Percentiles rank a stretch among this genome's conserved stretches.
Conservation (phyloP, 1,140 invertebrate genomes). For the Spodoptera litura region DNA sequence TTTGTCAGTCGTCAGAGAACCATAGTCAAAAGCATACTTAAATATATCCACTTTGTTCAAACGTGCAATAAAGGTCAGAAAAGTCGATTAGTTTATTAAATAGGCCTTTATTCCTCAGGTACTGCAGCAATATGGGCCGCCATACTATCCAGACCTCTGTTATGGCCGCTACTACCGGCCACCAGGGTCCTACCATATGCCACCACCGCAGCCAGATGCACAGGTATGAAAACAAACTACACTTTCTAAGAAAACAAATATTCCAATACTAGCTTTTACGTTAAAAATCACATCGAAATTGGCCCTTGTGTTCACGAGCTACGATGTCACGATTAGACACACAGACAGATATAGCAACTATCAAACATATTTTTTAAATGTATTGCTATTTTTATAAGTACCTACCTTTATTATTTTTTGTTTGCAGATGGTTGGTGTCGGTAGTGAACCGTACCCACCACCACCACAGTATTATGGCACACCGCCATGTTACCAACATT, state of each 20-base stretch:
- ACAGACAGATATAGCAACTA: neutral
- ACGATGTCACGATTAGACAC: too few species aligned
- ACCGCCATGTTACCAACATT: slow-evolving; percentile 90
- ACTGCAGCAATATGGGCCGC: slow-evolving; percentile 75
- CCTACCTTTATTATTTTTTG: too few species aligned
- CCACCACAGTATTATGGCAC: slow-evolving; percentile 87
- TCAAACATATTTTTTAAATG: neutral
- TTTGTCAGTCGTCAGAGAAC: too few species aligned
- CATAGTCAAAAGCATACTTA: too few species aligned
- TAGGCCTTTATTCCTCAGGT: slow-evolving; percentile 61
- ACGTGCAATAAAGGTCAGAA: neutral
- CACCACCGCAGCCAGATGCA: slow-evolving; percentile 76
- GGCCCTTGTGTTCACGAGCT: too few species aligned
- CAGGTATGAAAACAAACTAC: slow-evolving; percentile 59
- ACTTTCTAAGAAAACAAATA: too few species aligned
- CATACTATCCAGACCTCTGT: slow-evolving; percentile 80
- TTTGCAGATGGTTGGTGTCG: slow-evolving; percentile 86
- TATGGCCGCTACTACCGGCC: slow-evolving; percentile 80
- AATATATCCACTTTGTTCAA: too few species aligned
- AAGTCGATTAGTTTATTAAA: neutral
- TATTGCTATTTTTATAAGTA: too few species aligned
- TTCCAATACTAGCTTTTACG: too few species aligned
- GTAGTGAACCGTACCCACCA: slow-evolving; percentile 86
- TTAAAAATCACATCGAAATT: too few species aligned
- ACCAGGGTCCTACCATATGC: slow-evolving; percentile 75